A percentile compares a stretch with the other conserved stretches of the same genome.
These are phyloP conservation scores for Calyptomena viridis DNA, from an alignment of 2,113 vertebrate species.

Conservation along the genomic window DNA sequence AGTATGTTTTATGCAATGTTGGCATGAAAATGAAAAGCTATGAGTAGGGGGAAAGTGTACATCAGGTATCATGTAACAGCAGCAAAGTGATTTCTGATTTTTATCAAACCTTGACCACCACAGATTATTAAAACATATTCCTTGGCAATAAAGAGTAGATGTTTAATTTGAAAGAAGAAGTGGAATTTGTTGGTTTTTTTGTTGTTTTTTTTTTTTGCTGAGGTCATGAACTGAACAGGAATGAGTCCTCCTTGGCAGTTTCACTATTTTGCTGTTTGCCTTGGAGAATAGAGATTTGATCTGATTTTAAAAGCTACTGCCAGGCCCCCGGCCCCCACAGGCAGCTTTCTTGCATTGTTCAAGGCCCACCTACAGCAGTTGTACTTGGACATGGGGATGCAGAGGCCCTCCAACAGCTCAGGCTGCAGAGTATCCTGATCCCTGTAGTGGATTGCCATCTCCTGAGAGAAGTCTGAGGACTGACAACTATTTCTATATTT, in stretches of 20 bases:
- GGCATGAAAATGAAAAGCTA: constrained; percentile 14
- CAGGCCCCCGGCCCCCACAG: neutral
- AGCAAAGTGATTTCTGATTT: constrained; percentile 56
- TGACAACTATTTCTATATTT: neutral
- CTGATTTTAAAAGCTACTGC: constrained; percentile 11
- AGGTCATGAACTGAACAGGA: constrained; percentile 29
- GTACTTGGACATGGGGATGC: neutral
- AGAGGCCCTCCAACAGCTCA: neutral
- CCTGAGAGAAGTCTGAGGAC: neutral
- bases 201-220: constrained; percentile 19
- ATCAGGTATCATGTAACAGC: constrained; percentile 33
- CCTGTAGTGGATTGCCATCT: neutral
- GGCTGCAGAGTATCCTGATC: neutral
- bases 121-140: constrained; percentile 69
- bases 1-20: constrained; percentile 36
- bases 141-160: constrained; percentile 56
- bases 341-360: constrained; percentile 6
- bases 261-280: constrained; percentile 42
- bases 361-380: constrained; percentile 15
- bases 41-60: neutral
- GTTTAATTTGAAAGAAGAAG: constrained; percentile 66
- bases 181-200: constrained; percentile 43
- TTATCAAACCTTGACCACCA: constrained; percentile 47
- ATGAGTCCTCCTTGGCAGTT: constrained; percentile 10
- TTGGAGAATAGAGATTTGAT: neutral